Evolutionary conservation across 30 jellyfish, hydroid and myxozoan genomes (phyloP).

Genomic region (Chironex yamaguchii): DNA sequence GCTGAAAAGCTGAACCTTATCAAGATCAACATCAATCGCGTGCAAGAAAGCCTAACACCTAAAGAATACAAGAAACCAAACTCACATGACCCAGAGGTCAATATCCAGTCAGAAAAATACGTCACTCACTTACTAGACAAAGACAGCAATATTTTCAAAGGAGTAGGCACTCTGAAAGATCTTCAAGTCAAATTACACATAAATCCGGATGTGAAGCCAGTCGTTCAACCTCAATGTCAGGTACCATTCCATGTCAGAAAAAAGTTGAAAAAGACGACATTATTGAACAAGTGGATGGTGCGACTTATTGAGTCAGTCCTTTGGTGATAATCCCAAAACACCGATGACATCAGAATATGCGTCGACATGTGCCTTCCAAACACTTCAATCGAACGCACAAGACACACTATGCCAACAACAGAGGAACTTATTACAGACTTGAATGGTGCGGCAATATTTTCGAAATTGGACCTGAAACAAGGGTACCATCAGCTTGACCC

Average conservation of each 20-base stretch:
- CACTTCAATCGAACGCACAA: conserved; percentile 45
- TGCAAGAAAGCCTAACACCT: neutral
- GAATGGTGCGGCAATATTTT: neutral
- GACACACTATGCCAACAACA: conserved; percentile 58
- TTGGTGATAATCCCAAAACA: conserved; percentile 69
- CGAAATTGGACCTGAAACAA: neutral
- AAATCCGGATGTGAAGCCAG: conserved; percentile 48
- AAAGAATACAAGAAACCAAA: no score
- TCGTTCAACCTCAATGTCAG: conserved; percentile 54
- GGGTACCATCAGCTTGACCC: conserved; percentile 2
- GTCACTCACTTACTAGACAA: conserved; percentile 8
- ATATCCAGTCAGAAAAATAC: no score
- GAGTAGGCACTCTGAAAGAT: conserved; percentile 66
- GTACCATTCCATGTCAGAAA: conserved; percentile 66
- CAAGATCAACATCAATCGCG: conserved; percentile 5
- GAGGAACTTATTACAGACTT: neutral
- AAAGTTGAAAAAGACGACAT: conserved; percentile 57
- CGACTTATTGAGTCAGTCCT: conserved; percentile 83
- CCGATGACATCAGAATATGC: conserved; percentile 50
- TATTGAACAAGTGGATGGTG: conserved; percentile 67
- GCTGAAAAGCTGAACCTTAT: conserved; percentile 9
- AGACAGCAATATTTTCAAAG: conserved; percentile 52
- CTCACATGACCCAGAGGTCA: no score
- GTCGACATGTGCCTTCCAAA: conserved; percentile 67
- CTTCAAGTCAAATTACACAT: conserved; percentile 57